These are phyloP conservation scores for Boulengeromyrus knoepffleri DNA, from an alignment of 2,113 vertebrate species.

Conservation along the genomic window DNA sequence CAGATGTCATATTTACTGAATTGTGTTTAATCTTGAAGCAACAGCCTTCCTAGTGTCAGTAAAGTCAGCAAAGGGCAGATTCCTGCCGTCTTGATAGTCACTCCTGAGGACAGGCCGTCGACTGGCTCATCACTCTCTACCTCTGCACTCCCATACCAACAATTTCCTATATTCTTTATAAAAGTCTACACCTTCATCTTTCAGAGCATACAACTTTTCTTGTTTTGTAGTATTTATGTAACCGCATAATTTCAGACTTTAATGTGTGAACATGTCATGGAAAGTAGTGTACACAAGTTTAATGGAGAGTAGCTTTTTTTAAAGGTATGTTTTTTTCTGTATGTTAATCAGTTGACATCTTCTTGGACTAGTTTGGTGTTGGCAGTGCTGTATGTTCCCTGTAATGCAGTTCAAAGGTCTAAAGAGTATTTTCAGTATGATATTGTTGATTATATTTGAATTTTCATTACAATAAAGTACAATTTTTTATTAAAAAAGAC, in stretches of 20 bases:
- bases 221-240: conserved; percentile 17
- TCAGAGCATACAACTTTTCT: not conserved
- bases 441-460: conserved; percentile 26
- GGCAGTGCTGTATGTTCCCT: conserved; percentile 9
- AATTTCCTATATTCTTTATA: not conserved
- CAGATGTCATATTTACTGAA: conserved; percentile 2
- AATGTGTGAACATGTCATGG: conserved; percentile 14
- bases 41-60: not conserved
- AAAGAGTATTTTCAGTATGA: conserved; percentile 37
- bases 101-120: not conserved
- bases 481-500: conserved; percentile 62
- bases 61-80: not conserved
- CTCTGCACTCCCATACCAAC: conserved; percentile 11
- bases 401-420: conserved; percentile 35
- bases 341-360: conserved; percentile 15
- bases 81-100: not conserved
- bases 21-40: conserved; percentile 19
- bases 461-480: conserved; percentile 76
- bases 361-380: conserved; percentile 54
- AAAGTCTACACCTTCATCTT: conserved; percentile 4
- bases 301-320: conserved; percentile 51
- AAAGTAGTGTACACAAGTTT: conserved; percentile 14
- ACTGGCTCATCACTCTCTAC: conserved; percentile 14
- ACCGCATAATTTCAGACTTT: conserved; percentile 2
- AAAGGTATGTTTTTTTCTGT: conserved; percentile 25